Conservation (phyloP, 2,113 vertebrate genomes). For the Atlantisia rogersi region DNA sequence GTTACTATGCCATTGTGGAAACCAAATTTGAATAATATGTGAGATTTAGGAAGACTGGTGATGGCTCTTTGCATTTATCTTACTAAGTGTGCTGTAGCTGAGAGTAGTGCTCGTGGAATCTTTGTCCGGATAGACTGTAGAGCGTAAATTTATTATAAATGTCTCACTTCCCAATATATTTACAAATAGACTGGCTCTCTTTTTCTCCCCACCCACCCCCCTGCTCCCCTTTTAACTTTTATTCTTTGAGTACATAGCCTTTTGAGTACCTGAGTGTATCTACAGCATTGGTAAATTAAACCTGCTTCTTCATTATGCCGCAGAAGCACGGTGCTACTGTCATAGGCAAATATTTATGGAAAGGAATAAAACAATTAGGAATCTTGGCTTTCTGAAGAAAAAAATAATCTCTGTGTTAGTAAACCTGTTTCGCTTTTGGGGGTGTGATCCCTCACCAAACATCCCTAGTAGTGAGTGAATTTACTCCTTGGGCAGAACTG, state of each 20-base stretch:
- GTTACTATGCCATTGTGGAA: conserved; percentile 32
- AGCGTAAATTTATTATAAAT: background rate
- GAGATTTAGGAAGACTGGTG: background rate
- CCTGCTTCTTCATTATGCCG: background rate
- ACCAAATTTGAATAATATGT: background rate
- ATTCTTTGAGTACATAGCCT: background rate
- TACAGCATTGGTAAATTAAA: background rate
- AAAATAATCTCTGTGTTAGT: background rate
- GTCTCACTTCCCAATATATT: background rate
- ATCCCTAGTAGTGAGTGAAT: background rate
- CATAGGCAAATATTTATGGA: conserved; percentile 53
- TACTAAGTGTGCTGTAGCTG: background rate
- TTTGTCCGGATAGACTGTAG: background rate
- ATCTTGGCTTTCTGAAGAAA: conserved; percentile 7
- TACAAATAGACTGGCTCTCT: background rate
- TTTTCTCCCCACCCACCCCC: background rate
- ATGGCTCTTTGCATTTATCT: background rate
- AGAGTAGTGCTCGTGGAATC: background rate
- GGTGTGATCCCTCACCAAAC: background rate
- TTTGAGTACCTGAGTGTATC: background rate
- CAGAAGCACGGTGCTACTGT: background rate
- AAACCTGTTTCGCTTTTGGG: conserved; percentile 31
- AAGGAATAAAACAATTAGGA: conserved; percentile 49
- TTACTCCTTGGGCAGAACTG: conserved; percentile 1
- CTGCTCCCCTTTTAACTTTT: background rate